Base-by-base conservation (phyloP, 2,888 invertebrate species). In the Acanthosepion lycidas region DNA sequence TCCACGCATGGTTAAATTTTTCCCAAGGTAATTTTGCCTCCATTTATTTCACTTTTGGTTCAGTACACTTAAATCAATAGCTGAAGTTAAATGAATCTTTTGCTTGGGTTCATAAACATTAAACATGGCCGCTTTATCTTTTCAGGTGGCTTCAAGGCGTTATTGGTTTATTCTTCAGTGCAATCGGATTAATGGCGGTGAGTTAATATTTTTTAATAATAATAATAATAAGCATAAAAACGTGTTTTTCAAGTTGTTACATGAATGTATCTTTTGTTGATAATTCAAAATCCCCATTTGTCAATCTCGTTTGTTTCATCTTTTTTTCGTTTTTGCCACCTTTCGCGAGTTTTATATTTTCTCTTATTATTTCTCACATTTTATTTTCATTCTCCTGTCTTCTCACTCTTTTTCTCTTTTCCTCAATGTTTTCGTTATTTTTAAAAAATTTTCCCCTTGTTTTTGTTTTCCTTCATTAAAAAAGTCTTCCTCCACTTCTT, bases 81-180 rank as follows among this genome's bases (percentile, higher is more conserved):
- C 20, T 55, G 18, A 33, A n/a, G n/a, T n/a, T 78, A n/a, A 15
- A n/a, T 78, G 15, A 12, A 15, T 78, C 15, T 78, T 78, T 78
- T 78, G n/a, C 15, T 33, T 23, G 12, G 12, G 33, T 78, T n/a
- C 15, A 78, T 8, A 28, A 78, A 15, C n/a, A 5, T n/a, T 8
- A 28, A 78, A 15, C n/a, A 5, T n/a, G n/a, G 12, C n/a, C 12
- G 12, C 5, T 78, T 78, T 78, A 12, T 48, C 55, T 93, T 49
- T 93, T 6, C 64, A 94, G 94, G 48, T 95, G 95, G 95, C 26
- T 94, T 26, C 94, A 94, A 55, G 95, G 93, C 15, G 15, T 95
- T 51, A 26, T 59, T 23, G 95, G 95, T 20, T 78, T 95, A 78
- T 91, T 95, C 59, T 59, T 95, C 91, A 95, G 95, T 78, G 53